Evolutionary conservation across 2,113 vertebrate genomes (phyloP).

Genomic region (Leptobrachium ailaonicum): DNA sequence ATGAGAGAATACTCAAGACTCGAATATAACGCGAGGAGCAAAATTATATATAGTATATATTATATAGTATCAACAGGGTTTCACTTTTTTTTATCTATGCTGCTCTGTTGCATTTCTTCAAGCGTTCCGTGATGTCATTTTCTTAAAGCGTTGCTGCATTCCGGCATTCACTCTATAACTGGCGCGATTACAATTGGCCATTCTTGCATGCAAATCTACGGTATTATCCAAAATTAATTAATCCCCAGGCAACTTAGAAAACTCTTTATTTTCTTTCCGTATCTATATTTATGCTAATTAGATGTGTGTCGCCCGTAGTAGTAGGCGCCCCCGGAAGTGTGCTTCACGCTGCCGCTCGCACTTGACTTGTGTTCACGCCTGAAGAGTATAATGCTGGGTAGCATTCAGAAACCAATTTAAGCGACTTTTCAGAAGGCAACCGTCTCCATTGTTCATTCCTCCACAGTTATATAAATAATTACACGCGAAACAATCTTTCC

Average conservation of each 20-base stretch:
- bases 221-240: constrained; percentile 31
- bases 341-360: no score
- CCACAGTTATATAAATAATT: constrained; percentile 48
- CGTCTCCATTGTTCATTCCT: constrained; percentile 41
- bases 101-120: no score
- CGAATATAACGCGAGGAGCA: no score
- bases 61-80: no score
- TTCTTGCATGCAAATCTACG: constrained; percentile 33
- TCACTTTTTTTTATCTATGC: no score
- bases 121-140: no score
- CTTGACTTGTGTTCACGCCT: no score
- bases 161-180: constrained; percentile 18
- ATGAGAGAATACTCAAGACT: no score
- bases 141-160: constrained; percentile 13
- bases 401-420: not conserved
- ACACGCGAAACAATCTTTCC: constrained; percentile 61
- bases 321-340: no score
- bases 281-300: constrained; percentile 37
- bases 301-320: no score
- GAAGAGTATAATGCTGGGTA: no score
- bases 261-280: constrained; percentile 27
- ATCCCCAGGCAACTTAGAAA: constrained; percentile 41
- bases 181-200: constrained; percentile 30
- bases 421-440: not conserved
- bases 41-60: no score